A percentile compares a stretch with the other conserved stretches of the same genome.
phyloP scores from a whole-genome alignment of 1,140 invertebrate genomes.

The Oncopodura yosiiana region DNA sequence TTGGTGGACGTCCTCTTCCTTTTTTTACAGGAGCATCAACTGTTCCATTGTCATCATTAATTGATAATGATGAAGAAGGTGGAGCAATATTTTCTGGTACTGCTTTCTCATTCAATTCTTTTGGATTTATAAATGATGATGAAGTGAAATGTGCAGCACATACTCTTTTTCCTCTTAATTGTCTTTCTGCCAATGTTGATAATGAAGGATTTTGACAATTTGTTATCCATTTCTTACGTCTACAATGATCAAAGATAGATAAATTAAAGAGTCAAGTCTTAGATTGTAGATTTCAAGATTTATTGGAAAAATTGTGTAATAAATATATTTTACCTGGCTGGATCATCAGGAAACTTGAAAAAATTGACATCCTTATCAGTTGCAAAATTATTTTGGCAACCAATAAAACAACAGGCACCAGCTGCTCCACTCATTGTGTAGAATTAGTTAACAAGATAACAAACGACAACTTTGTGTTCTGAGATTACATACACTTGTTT shows the following conservation, averaged over 20 bases:
- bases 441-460: neutral
- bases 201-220: constrained; percentile 13
- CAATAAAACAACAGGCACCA: constrained; percentile 11
- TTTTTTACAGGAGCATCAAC: neutral
- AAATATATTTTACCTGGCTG: constrained; percentile 2
- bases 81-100: neutral
- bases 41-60: neutral
- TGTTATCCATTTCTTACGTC: constrained; percentile 17
- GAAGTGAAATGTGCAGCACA: constrained; percentile 14
- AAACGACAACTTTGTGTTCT: too few relatives aligned
- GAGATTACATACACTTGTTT: too few relatives aligned
- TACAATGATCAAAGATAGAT: neutral
- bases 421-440: constrained; percentile 8
- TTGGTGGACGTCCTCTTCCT: constrained; percentile 1
- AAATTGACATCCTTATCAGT: constrained; percentile 20
- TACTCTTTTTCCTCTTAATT: constrained; percentile 15
- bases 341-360: constrained; percentile 18
- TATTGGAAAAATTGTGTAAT: neutral
- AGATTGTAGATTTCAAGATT: too few relatives aligned
- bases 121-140: neutral
- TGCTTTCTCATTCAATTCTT: constrained; percentile 7
- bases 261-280: neutral
- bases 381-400: constrained; percentile 15
- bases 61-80: neutral
- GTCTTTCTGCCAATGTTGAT: constrained; percentile 1